These are phyloP conservation scores for Neolamprologus caudopunctatus DNA, from an alignment of 2,113 vertebrate species.

Conservation along the genomic window DNA sequence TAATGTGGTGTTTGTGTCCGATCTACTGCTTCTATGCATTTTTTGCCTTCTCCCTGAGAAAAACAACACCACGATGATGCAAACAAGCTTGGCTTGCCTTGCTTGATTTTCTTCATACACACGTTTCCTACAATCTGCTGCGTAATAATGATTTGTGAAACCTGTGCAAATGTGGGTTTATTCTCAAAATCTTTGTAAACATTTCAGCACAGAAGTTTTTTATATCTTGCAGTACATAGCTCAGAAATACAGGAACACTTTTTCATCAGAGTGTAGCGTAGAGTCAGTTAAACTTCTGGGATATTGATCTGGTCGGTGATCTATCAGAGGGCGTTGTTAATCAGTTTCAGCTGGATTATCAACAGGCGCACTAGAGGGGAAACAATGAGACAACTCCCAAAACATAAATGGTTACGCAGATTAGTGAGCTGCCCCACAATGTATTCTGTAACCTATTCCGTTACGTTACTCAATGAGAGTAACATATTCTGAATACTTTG, in stretches of 20 bases:
- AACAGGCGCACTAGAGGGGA: neutral
- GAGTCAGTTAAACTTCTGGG: neutral
- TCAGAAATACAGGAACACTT: neutral
- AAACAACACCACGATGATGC: neutral
- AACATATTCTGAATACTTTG: too few relatives aligned
- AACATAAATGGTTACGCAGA: neutral
- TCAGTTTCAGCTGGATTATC: neutral
- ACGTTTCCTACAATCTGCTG: neutral
- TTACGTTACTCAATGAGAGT: too few relatives aligned
- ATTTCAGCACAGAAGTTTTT: neutral
- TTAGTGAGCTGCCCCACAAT: neutral
- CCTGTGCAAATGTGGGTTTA: neutral
- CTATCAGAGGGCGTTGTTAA: neutral
- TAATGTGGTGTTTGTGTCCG: neutral
- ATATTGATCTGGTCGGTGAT: neutral
- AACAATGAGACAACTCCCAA: neutral
- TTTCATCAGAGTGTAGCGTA: neutral
- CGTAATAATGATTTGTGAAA: neutral
- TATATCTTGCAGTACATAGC: neutral
- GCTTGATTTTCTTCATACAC: neutral
- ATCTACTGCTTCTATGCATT: neutral
- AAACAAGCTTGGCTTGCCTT: neutral
- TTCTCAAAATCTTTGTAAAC: neutral
- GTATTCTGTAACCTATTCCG: too few relatives aligned
- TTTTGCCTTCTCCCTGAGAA: neutral